phyloP scores from a whole-genome alignment of 2,113 vertebrate genomes.

The Phycodurus eques region DNA sequence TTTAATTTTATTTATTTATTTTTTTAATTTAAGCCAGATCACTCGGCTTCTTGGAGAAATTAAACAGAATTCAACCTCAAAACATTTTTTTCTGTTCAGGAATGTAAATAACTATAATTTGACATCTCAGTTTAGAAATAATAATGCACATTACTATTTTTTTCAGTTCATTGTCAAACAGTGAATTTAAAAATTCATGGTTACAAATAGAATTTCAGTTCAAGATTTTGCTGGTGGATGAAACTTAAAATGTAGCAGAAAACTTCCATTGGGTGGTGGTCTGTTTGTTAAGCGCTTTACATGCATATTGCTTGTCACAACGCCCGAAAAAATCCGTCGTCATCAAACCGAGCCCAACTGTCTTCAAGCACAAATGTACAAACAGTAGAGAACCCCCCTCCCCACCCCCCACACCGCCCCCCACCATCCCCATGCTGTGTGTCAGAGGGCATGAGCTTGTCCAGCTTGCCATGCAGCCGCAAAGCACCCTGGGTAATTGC shows the following conservation, averaged over 20 bases:
- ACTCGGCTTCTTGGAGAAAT: too few relatives aligned
- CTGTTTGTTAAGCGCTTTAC: background rate
- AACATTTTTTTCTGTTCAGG: too few relatives aligned
- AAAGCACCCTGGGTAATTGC: slow-evolving; percentile 75
- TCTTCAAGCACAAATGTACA: slow-evolving; percentile 17
- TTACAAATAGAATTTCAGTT: too few relatives aligned
- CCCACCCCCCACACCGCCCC: slow-evolving; percentile 11
- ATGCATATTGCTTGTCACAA: slow-evolving; percentile 27
- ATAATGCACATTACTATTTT: too few relatives aligned
- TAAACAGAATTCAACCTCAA: too few relatives aligned
- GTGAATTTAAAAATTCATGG: too few relatives aligned
- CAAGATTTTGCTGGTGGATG: too few relatives aligned
- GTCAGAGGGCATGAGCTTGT: slow-evolving; percentile 67
- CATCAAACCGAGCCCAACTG: slow-evolving; percentile 22
- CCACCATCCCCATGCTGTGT: slow-evolving; percentile 50
- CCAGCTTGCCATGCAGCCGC: slow-evolving; percentile 62
- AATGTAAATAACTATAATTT: too few relatives aligned
- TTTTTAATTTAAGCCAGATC: too few relatives aligned
- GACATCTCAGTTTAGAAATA: too few relatives aligned
- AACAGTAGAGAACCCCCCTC: slow-evolving; percentile 8
- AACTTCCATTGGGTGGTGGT: background rate
- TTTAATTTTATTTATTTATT: too few relatives aligned
- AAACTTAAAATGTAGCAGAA: background rate
- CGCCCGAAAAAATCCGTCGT: slow-evolving; percentile 12
- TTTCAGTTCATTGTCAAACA: too few relatives aligned